Conservation (phyloP, 2,888 invertebrate species). For the Drosophila lacicola region DNA sequence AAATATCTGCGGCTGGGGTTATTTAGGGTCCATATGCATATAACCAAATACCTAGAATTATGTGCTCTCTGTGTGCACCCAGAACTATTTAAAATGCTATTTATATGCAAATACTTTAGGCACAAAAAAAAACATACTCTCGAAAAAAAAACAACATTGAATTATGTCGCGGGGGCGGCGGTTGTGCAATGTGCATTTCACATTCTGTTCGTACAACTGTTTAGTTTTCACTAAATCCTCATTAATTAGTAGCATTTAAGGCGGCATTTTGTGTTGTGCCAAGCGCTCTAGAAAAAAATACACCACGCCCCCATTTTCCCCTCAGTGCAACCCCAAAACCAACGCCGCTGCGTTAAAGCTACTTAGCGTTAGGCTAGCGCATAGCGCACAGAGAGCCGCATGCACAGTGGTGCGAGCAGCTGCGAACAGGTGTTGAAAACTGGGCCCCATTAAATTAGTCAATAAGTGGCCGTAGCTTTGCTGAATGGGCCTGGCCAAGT, state of each 20-base stretch:
- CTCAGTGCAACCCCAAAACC: conserved; percentile 25
- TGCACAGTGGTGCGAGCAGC: conserved; percentile 67
- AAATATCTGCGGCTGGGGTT: conserved; percentile 41
- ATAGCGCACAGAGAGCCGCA: conserved; percentile 11
- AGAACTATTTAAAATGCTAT: conserved; percentile 81
- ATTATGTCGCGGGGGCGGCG: conserved; percentile 47
- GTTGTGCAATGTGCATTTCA: conserved; percentile 69
- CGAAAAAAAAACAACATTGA: conserved; percentile 25
- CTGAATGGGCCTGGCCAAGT: conserved; percentile 48
- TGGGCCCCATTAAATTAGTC: conserved; percentile 58
- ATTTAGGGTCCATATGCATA: conserved; percentile 46
- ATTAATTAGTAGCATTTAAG: conserved; percentile 81
- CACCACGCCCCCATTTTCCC: conserved; percentile 25
- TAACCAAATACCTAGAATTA: conserved; percentile 61
- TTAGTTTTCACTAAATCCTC: conserved; percentile 82
- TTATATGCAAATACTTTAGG: conserved; percentile 75
- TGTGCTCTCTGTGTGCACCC: conserved; percentile 44
- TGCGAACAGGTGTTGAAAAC: conserved; percentile 72
- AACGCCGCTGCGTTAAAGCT: conserved; percentile 71
- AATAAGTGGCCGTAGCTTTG: conserved; percentile 43
- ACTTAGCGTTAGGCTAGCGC: conserved; percentile 67
- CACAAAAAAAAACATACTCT: conserved; percentile 24
- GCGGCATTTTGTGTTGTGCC: conserved; percentile 65
- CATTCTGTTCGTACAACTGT: conserved; percentile 50
- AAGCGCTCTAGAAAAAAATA: conserved; percentile 16